Percentiles rank a stretch among this genome's conserved stretches.
Evolutionary conservation across 2,797 vertebrate species (phyloP).

Genomic region (Liparis tanakae): DNA sequence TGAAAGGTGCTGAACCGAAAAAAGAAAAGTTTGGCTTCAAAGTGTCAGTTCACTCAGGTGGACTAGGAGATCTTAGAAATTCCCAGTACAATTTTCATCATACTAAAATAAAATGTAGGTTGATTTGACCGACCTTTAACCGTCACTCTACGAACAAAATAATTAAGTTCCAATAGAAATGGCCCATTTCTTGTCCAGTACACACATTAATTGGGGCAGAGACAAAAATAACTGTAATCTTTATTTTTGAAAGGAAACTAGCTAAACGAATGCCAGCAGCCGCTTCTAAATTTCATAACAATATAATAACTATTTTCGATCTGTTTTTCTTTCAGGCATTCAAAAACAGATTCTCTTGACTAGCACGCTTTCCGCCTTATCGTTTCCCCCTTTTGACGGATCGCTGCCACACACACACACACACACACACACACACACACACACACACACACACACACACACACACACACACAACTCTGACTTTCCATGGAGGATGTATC

Average conservation of each 20-base stretch:
- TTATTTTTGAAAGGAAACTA: conserved; percentile 5
- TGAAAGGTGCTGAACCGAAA: not conserved
- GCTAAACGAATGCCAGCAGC: not conserved
- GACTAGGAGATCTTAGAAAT: not conserved
- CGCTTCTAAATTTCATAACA: not conserved
- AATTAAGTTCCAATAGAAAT: not conserved
- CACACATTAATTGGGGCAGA: not conserved
- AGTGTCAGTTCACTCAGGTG: not conserved
- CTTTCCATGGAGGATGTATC: conserved; percentile 80
- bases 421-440: not conserved
- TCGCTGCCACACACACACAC: conserved; percentile 21
- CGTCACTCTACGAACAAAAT: not conserved
- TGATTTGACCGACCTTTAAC: not conserved
- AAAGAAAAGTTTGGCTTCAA: too few species aligned
- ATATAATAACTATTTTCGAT: not conserved
- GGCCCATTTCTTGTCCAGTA: not conserved
- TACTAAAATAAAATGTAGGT: not conserved
- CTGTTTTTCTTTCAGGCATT: conserved; percentile 3
- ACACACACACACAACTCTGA: conserved; percentile 36
- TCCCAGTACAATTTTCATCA: not conserved
- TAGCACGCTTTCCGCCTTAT: conserved; percentile 17
- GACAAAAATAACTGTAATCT: not conserved
- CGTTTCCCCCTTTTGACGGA: conserved; percentile 22
- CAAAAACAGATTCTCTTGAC: conserved; percentile 32
- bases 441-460: conserved; percentile 10